These are phyloP conservation scores for Mythimna albipuncta DNA, from an alignment of 2,888 invertebrate species.

Conservation along the genomic window DNA sequence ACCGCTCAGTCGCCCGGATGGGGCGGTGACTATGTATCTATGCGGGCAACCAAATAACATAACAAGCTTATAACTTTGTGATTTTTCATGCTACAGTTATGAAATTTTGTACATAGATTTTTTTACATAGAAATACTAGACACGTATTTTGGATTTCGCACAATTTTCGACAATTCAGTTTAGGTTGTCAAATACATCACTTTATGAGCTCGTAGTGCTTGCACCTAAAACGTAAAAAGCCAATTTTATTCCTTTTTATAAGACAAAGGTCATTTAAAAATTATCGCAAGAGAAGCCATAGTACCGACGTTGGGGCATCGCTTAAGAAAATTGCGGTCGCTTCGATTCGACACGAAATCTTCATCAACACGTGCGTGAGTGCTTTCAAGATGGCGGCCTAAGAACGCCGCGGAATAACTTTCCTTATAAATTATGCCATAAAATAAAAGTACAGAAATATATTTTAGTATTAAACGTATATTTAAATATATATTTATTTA, in stretches of 20 bases:
- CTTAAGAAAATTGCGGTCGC: conserved; percentile 74
- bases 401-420: conserved; percentile 26
- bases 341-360: conserved; percentile 74
- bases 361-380: conserved; percentile 70
- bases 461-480: not conserved
- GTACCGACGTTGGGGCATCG: conserved; percentile 70
- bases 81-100: no score
- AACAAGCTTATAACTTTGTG: no score
- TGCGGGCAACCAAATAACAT: no score
- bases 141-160: no score
- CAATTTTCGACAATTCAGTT: no score
- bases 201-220: no score
- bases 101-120: no score
- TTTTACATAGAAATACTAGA: no score
- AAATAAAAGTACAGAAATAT: conserved; percentile 7
- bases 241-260: conserved; percentile 15
- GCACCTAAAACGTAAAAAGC: not conserved
- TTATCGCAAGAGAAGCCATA: conserved; percentile 59
- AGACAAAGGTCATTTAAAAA: conserved; percentile 56
- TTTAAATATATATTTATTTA: no score
- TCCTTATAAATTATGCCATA: conserved; percentile 12
- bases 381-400: conserved; percentile 50
- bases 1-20: no score
- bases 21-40: no score
- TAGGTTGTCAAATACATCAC: no score